Conservation (phyloP, 2,888 invertebrate species). For the Platycheirus albimanus region DNA sequence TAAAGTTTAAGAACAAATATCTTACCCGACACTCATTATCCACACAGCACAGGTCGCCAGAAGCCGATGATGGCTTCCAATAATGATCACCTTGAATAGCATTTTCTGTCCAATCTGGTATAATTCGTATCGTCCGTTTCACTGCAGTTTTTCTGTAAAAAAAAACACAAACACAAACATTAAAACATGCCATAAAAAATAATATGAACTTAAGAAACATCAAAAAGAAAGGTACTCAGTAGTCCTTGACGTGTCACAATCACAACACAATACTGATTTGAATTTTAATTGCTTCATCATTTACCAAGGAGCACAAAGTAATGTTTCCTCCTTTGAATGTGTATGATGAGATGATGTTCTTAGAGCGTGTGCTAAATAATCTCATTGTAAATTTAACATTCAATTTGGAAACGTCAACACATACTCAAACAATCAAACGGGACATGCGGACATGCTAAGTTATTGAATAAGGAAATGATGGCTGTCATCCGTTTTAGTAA, state of each 20-base stretch:
- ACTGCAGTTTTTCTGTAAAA: constrained; percentile 83
- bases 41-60: constrained; percentile 96
- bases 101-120: constrained; percentile 93
- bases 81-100: constrained; percentile 96
- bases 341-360: neutral
- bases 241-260: constrained; percentile 11
- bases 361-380: constrained; percentile 1
- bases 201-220: neutral
- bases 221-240: too few relatives aligned
- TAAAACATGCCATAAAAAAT: neutral
- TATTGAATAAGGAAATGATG: neutral
- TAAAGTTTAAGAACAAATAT: constrained; percentile 56
- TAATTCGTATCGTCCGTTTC: constrained; percentile 87
- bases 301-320: neutral
- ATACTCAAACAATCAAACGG: neutral
- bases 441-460: neutral
- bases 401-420: constrained; percentile 25
- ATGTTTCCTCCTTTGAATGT: neutral
- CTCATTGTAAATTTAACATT: constrained; percentile 35
- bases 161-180: constrained; percentile 20
- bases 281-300: constrained; percentile 43
- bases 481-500: constrained; percentile 23
- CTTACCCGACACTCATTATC: constrained; percentile 95
- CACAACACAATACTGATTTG: constrained; percentile 18
- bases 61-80: constrained; percentile 95